Conservation (phyloP, 2,797 vertebrate species). For the Acanthornis magna region DNA sequence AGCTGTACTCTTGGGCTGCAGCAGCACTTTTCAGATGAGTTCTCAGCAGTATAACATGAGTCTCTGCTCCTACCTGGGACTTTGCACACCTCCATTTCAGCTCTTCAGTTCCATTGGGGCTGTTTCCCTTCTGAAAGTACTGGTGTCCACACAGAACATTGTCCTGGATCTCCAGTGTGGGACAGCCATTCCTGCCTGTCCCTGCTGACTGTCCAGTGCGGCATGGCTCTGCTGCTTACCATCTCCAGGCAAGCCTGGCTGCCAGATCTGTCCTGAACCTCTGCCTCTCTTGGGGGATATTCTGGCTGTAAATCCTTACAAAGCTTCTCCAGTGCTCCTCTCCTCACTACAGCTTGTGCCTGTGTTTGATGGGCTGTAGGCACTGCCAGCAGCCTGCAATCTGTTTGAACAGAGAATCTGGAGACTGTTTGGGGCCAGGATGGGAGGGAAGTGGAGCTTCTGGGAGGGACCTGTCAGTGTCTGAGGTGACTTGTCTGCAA, state of each 20-base stretch:
- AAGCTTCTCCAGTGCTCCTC: neutral
- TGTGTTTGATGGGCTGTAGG: neutral
- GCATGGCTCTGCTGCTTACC: neutral
- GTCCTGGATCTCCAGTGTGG: neutral
- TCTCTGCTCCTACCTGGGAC: neutral
- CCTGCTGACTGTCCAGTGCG: neutral
- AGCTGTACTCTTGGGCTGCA: neutral
- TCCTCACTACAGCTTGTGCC: neutral
- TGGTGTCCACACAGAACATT: neutral
- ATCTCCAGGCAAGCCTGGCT: neutral
- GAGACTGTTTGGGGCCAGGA: neutral
- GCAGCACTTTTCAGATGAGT: neutral
- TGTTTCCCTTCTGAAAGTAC: neutral
- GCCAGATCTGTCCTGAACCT: fast-evolving
- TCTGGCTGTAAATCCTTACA: neutral
- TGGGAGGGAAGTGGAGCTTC: neutral
- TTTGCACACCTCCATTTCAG: neutral
- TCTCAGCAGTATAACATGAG: neutral
- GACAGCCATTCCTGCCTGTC: too few relatives aligned
- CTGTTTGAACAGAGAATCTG: neutral
- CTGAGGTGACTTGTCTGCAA: neutral
- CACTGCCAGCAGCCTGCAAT: neutral
- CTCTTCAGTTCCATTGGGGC: neutral
- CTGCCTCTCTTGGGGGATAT: neutral
- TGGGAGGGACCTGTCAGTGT: neutral